Evolutionary conservation across 1,140 invertebrate species (phyloP), one percentile per base, ranked within the genome.

Genomic region (Melipona quadrifasciata): DNA sequence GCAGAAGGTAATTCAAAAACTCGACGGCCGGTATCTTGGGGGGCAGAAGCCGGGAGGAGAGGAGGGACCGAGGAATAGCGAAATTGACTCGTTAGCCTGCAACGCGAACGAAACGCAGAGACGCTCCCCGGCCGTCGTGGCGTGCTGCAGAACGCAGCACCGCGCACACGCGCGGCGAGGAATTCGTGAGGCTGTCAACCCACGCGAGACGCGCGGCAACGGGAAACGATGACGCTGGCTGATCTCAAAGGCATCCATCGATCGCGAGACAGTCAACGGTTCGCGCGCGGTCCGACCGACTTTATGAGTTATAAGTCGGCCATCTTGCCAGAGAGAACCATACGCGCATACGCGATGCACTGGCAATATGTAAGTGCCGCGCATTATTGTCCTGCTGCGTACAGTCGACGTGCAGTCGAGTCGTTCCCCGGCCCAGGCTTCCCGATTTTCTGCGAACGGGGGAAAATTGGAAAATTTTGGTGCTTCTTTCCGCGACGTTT

Each of bases 261-360:
- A 93, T 93, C 93, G 92, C 87, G 83, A 89, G 82, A 87, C 86
- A 89, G 86, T 87, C 86, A 88, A 85, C 90, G 87, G 88, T 90
- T 90, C 89, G 89, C 89, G 89, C 87, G 89, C 87, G 90, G 89
- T 83, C 86, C 88, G 84, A 90, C 89, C 89, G 89, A 93, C 91
- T 94, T 94, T 94, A 94, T 93, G 93, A 94, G 91, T 94, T 94
- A 93, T 92, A 93, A 94, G 93, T 92, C 93, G 92, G 94, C 93
- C 94, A 94, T 94, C 92, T 94, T 94, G 90, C 90, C 86, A 92
- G 90, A 92, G 86, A 92, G 90, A 92, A 90, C 89, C 91, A 47
- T 47, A 47, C 90, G 92, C 91, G 89, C 92, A 93, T 93, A 93
- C 91, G 87, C 86, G 89, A 91, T 90, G 89, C 90, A 90, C 90